phyloP scores from a whole-genome alignment of 2,113 vertebrate genomes.

The Toxotes jaculatrix region DNA sequence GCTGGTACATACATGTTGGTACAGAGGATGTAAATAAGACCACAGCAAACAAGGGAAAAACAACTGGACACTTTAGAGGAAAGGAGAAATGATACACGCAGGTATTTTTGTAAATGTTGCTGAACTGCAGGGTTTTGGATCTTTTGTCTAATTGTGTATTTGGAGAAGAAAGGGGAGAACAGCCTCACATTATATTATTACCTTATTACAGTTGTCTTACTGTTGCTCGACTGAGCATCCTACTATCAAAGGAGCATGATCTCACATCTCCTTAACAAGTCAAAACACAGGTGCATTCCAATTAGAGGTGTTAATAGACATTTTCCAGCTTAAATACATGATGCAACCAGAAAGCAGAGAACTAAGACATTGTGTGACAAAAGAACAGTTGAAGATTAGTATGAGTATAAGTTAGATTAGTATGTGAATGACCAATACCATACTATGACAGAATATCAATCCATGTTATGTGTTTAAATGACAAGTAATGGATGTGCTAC shows the following conservation, averaged over 20 bases:
- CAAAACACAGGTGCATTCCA: neutral
- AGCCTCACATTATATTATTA: too few species aligned
- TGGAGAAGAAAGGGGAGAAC: neutral
- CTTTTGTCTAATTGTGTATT: neutral
- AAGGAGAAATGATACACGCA: neutral
- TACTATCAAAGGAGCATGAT: neutral
- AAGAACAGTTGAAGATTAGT: too few species aligned
- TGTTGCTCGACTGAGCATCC: neutral
- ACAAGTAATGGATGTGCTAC: too few species aligned
- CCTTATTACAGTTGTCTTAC: neutral
- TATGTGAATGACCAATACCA: too few species aligned
- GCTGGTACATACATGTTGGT: too few species aligned
- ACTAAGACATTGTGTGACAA: neutral
- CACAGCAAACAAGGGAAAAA: neutral
- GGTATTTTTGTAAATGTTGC: neutral
- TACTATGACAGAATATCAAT: too few species aligned
- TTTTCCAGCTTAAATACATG: neutral
- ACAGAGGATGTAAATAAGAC: too few species aligned
- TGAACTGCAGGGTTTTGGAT: too few species aligned
- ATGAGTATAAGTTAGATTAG: too few species aligned
- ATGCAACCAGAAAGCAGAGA: neutral
- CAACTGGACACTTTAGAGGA: neutral
- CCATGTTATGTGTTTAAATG: too few species aligned
- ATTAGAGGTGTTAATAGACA: neutral
- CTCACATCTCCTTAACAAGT: neutral